A percentile compares a stretch with the other conserved stretches of the same genome.
Evolutionary conservation across 1,140 invertebrate genomes (phyloP).

Genomic region (Microplitis mediator): DNA sequence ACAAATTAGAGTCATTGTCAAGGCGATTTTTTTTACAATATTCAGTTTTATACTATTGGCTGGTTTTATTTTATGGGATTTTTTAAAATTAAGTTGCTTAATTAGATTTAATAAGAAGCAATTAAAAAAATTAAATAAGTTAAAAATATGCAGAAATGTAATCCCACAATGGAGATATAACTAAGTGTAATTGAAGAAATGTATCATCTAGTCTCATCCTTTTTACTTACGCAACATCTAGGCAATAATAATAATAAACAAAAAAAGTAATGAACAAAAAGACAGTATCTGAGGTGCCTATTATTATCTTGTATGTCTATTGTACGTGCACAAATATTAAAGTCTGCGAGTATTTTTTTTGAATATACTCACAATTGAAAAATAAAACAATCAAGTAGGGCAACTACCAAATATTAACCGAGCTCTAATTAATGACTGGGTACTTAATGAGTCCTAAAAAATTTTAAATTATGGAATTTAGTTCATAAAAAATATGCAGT

Average conservation of each 20-base stretch:
- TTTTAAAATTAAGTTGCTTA: background rate
- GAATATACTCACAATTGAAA: background rate
- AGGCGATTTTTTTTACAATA: no score
- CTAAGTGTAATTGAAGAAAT: slow-evolving; percentile 6
- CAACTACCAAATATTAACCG: no score
- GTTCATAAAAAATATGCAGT: no score
- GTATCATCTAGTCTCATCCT: slow-evolving; percentile 13
- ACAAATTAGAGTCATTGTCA: no score
- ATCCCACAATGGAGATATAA: slow-evolving; percentile 7
- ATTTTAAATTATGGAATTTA: no score
- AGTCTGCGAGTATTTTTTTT: background rate
- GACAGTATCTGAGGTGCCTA: slow-evolving; percentile 8
- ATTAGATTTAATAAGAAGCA: background rate
- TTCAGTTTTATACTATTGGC: no score
- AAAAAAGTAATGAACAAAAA: no score
- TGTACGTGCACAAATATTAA: slow-evolving; percentile 7
- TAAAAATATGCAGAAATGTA: background rate
- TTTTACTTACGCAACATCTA: slow-evolving; percentile 12
- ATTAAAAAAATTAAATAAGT: background rate
- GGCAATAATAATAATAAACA: background rate
- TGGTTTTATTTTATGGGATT: no score
- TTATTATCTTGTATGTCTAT: slow-evolving; percentile 12
- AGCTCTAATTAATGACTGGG: no score
- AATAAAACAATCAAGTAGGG: background rate
- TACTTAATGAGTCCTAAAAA: no score